phyloP scores from a whole-genome alignment of 2,888 invertebrate species.

The Zaprionus obscuricornis region DNA sequence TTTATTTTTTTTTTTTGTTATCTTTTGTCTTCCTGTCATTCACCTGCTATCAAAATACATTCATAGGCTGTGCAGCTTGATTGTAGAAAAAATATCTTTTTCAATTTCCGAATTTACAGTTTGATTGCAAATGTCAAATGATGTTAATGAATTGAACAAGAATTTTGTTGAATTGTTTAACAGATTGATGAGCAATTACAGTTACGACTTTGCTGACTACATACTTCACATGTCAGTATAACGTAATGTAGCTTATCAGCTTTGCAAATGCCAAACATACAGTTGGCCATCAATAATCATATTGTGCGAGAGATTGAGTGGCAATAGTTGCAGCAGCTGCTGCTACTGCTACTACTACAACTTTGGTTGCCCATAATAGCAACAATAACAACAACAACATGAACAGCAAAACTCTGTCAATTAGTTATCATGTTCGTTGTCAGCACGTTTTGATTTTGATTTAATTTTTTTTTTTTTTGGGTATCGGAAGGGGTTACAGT shows the following conservation, averaged over 20 bases:
- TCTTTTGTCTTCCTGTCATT: too few species aligned
- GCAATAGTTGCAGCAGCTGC: conserved; percentile 46
- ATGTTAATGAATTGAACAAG: neutral
- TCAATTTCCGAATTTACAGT: too few species aligned
- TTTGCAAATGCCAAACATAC: neutral
- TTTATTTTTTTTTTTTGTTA: too few species aligned
- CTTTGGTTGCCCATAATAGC: conserved; percentile 15
- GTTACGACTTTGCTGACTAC: neutral
- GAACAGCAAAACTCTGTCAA: conserved; percentile 71
- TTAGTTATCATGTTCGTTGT: conserved; percentile 73
- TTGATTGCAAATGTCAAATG: neutral
- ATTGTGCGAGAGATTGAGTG: conserved; percentile 46
- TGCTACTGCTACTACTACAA: too few species aligned
- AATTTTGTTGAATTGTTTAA: too few species aligned
- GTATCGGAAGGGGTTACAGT: too few species aligned
- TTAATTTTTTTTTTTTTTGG: too few species aligned
- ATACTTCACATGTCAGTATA: conserved; percentile 27
- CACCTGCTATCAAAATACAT: too few species aligned
- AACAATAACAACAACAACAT: conserved; percentile 40
- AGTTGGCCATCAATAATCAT: conserved; percentile 42
- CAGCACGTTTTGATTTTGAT: conserved; percentile 67
- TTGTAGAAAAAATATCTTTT: too few species aligned
- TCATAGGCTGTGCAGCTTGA: too few species aligned
- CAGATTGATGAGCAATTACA: neutral
- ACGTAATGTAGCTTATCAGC: conserved; percentile 38